A percentile compares a stretch with the other conserved stretches of the same genome.
These are phyloP conservation scores for Megaceryle alcyon DNA, from an alignment of 2,797 vertebrate genomes.

Conservation along the genomic window DNA sequence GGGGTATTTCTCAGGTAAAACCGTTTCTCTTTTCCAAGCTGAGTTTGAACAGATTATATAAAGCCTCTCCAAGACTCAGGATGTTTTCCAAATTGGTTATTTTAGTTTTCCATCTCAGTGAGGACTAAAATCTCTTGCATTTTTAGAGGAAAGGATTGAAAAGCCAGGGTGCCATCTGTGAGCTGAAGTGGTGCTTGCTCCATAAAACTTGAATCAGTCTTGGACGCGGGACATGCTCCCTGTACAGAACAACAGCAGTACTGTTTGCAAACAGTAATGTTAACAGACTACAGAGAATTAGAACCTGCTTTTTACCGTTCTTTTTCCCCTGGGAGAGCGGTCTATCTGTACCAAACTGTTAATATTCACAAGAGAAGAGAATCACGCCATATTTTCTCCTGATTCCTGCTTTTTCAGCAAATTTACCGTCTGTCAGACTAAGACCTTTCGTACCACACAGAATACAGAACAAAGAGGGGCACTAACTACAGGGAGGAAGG, in stretches of 20 bases:
- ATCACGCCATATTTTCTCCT: neutral
- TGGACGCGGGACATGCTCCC: neutral
- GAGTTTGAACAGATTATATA: neutral
- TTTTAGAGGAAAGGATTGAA: neutral
- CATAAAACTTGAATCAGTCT: neutral
- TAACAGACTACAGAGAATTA: neutral
- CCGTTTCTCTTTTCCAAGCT: neutral
- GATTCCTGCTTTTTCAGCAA: neutral
- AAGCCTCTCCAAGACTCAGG: neutral
- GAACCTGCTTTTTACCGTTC: neutral
- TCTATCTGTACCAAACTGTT: neutral
- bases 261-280: neutral
- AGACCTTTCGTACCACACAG: neutral
- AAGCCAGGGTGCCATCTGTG: neutral
- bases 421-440: neutral
- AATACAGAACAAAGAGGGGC: neutral
- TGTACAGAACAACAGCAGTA: rapidly evolving
- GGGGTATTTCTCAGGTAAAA: neutral
- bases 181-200: neutral
- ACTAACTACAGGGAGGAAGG: neutral
- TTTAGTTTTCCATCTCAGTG: neutral
- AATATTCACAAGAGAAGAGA: neutral
- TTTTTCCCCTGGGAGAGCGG: neutral
- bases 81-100: slow-evolving; percentile 15
- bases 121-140: neutral